A percentile compares a stretch with the other conserved stretches of the same genome.
phyloP scores from a whole-genome alignment of 2,888 invertebrate species.

The Archips xylosteana region DNA sequence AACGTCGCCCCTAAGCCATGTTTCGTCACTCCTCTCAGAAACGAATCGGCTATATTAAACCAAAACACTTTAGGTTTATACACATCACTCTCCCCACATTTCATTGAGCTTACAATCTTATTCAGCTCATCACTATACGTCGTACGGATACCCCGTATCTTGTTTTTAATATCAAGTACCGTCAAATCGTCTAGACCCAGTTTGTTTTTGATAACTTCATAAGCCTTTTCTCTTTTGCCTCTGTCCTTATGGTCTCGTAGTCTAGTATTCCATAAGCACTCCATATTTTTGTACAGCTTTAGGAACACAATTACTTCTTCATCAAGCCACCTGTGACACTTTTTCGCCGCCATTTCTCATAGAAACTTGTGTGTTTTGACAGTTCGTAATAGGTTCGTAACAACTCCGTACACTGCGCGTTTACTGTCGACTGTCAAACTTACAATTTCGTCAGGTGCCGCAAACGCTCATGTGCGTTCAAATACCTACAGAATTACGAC shows the following conservation, averaged over 20 bases:
- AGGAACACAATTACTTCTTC: conserved; percentile 19
- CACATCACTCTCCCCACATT: conserved; percentile 1
- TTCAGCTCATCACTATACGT: conserved; percentile 22
- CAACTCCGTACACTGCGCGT: too few species aligned
- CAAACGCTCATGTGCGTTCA: too few species aligned
- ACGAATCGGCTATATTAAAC: conserved; percentile 20
- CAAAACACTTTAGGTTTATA: conserved; percentile 29
- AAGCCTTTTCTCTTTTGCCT: conserved; percentile 14
- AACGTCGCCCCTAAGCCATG: conserved; percentile 1
- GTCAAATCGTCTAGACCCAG: conserved; percentile 10
- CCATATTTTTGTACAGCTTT: conserved; percentile 16
- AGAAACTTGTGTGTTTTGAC: neutral
- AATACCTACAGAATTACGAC: too few species aligned
- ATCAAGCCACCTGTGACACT: conserved; percentile 20
- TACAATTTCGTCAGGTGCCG: too few species aligned
- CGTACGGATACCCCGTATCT: conserved; percentile 19
- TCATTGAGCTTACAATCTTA: conserved; percentile 12
- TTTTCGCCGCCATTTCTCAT: conserved; percentile 7
- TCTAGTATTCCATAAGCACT: conserved; percentile 25
- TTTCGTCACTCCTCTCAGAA: conserved; percentile 16
- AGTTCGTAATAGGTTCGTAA: neutral
- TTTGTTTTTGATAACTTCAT: conserved; percentile 9
- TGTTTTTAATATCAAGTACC: conserved; percentile 18
- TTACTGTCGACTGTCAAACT: too few species aligned
- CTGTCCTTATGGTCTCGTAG: conserved; percentile 15